Conservation (phyloP, 2,888 invertebrate genomes). For the Amphipyra tragopoginis region DNA sequence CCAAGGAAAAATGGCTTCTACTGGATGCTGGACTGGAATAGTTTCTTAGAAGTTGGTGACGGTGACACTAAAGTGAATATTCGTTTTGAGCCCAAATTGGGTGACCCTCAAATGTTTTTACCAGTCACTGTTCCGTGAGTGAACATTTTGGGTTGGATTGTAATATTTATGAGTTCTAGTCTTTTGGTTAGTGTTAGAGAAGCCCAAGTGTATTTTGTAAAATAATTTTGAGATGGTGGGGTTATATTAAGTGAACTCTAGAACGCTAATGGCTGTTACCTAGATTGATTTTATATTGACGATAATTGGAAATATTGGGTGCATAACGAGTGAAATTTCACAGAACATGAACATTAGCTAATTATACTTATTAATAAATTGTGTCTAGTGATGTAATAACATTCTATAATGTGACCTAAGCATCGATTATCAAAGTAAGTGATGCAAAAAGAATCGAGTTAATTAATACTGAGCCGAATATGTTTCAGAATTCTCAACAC, state of each 20-base stretch:
- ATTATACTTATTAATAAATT: constrained; percentile 21
- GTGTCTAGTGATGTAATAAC: constrained; percentile 20
- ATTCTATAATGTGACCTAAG: constrained; percentile 21
- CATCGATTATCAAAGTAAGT: constrained; percentile 27
- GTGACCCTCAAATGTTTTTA: constrained; percentile 94
- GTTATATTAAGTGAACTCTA: constrained; percentile 31
- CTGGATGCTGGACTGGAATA: constrained; percentile 96
- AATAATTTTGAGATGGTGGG: constrained; percentile 24
- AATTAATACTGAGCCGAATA: background rate
- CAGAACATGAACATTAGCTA: constrained; percentile 19
- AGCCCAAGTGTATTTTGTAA: constrained; percentile 43
- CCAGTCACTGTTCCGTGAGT: constrained; percentile 93
- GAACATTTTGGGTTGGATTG: constrained; percentile 22
- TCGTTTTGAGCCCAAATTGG: constrained; percentile 94
- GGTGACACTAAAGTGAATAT: constrained; percentile 93
- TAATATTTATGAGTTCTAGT: constrained; percentile 73
- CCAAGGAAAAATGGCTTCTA: constrained; percentile 94
- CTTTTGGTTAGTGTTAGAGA: constrained; percentile 64
- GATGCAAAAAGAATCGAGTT: constrained; percentile 22
- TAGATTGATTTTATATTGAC: constrained; percentile 10
- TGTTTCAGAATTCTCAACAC: constrained; percentile 11
- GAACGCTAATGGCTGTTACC: constrained; percentile 38
- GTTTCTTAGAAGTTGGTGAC: constrained; percentile 95
- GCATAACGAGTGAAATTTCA: constrained; percentile 31
- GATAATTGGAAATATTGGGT: constrained; percentile 35